Base-by-base conservation (phyloP, 1,140 invertebrate genomes). In the Drosophila teissieri region DNA sequence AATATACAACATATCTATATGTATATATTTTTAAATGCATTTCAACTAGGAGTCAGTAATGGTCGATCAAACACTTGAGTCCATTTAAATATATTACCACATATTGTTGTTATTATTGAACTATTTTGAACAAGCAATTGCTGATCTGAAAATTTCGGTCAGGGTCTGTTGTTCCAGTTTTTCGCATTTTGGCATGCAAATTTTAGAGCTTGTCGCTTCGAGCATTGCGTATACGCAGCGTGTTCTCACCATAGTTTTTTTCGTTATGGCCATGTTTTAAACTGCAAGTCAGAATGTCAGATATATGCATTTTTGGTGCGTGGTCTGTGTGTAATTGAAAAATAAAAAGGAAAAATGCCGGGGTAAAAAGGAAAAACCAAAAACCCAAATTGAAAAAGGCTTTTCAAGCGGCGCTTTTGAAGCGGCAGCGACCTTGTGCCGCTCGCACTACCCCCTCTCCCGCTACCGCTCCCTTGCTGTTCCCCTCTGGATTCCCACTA, bases 391-490 rank as follows among this genome's bases (percentile, higher is more conserved):
- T 77, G 55, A 69, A 77, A 72, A 77, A 77, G 69, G 74, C 74
- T 77, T 77, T 75, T 67, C 48, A 65, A 55, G 73, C 70, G 80
- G 80, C 73, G 34, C 67, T 65, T 84, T 85, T 85, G 81, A 85
- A 80, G 77, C 45, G 19, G 34, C 52, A 65, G 80, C 72, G 81
- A 85, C 81, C 81, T 82, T 82, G 73, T 68, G 53, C 42, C 53
- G 65, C 24, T 14, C 7, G 31, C 31, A 15, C n/a, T 7, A n/a
- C 31, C 48, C 36, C 44, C 15, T 17, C 24, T 39, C 22, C 17
- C 24, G 34, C 36, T 24, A 14, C 37, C 54, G 39, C 42, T 63
- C 44, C 52, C 36, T 15, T 36, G 19, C 42, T 51, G 44, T 42
- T 60, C 44, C 52, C 40, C 10, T 37, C 15, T 53, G 49, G 49